A percentile compares a stretch with the other conserved stretches of the same genome.
Conservation (phyloP, 2,888 invertebrate genomes). For the Azorinus chamasolen region DNA sequence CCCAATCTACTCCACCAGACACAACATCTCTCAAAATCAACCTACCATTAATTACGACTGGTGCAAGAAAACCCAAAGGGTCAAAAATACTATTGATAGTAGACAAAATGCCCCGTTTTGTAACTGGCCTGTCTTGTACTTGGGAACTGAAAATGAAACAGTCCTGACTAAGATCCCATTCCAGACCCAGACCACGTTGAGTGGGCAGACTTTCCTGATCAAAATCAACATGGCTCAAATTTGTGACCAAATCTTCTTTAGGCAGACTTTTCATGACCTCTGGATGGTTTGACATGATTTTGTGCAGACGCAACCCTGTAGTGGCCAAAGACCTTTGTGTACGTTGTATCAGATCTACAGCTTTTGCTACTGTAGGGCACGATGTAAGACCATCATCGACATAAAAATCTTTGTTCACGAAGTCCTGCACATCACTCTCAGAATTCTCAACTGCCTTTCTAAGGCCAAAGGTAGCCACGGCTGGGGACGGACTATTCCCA, state of each 20-base stretch:
- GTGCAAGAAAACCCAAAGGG: constrained; percentile 12
- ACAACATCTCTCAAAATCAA: constrained; percentile 23
- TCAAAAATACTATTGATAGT: constrained; percentile 21
- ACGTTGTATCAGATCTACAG: constrained; percentile 25
- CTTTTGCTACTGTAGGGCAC: constrained; percentile 11
- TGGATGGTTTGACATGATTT: constrained; percentile 14
- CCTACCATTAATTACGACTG: constrained; percentile 6
- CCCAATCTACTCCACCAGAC: constrained; percentile 7
- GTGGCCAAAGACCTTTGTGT: constrained; percentile 4
- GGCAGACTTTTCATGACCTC: constrained; percentile 20
- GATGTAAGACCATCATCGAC: constrained; percentile 65
- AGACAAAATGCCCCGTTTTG: constrained; percentile 12
- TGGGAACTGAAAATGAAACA: constrained; percentile 15
- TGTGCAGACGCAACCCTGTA: constrained; percentile 16
- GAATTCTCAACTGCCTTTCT: constrained; percentile 21
- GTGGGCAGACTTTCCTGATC: constrained; percentile 11
- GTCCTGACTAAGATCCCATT: constrained; percentile 15
- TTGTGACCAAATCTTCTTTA: constrained; percentile 7
- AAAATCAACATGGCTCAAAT: constrained; percentile 20
- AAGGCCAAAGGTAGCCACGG: constrained; percentile 29
- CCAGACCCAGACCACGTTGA: constrained; percentile 17
- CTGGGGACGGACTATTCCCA: constrained; percentile 28
- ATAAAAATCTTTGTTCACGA: constrained; percentile 56
- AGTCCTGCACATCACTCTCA: constrained; percentile 24
- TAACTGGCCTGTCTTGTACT: constrained; percentile 7